Percentiles rank a stretch among this genome's conserved stretches.
These are phyloP conservation scores for Oncopodura yosiiana DNA, from an alignment of 1,140 invertebrate genomes.

Conservation along the genomic window DNA sequence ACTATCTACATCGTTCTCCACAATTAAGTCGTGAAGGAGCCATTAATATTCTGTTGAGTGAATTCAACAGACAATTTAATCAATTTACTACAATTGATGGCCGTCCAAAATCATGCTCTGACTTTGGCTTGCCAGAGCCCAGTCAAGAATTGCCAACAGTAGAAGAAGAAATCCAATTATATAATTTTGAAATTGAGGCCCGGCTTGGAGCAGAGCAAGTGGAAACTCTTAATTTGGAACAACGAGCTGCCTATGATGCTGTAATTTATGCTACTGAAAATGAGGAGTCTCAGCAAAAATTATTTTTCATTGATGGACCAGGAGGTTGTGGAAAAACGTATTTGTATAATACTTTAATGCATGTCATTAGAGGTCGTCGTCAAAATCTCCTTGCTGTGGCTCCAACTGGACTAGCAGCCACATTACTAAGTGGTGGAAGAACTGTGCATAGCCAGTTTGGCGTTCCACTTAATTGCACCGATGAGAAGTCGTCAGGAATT, in stretches of 20 bases:
- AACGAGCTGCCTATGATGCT: not conserved
- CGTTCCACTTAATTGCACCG: conserved; percentile 23
- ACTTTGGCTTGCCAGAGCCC: not conserved
- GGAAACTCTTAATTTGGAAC: not conserved
- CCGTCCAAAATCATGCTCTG: not conserved
- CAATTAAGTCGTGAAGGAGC: too few species aligned
- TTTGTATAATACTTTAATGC: conserved; percentile 34
- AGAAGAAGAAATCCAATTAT: not conserved
- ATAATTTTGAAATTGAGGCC: too few species aligned
- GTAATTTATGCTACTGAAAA: not conserved
- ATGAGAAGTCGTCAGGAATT: conserved; percentile 27
- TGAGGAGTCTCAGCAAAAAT: not conserved
- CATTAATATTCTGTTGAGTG: not conserved
- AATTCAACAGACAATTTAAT: not conserved
- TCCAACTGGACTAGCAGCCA: conserved; percentile 37
- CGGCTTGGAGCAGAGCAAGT: not conserved
- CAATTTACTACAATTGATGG: not conserved
- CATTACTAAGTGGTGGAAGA: conserved; percentile 30
- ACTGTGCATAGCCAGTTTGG: conserved; percentile 31
- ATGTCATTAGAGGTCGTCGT: conserved; percentile 3
- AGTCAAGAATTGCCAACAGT: too few species aligned
- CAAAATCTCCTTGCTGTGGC: conserved; percentile 26
- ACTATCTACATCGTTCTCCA: too few species aligned
- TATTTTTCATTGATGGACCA: conserved; percentile 25
- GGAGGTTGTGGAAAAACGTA: conserved; percentile 37